Base-by-base conservation (phyloP, 2,888 invertebrate genomes). In the Carcina quercana region DNA sequence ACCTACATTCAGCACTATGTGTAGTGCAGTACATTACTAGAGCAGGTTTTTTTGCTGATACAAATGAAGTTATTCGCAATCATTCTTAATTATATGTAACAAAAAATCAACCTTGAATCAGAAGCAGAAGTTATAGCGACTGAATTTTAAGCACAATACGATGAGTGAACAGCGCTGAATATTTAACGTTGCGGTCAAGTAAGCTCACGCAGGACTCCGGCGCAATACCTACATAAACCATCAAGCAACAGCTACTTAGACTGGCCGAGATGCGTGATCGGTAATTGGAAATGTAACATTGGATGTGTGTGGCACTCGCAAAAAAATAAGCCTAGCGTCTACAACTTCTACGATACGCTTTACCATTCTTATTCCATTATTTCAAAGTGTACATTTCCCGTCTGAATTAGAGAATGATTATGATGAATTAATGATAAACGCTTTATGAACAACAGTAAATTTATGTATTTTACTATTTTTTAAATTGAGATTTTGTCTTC, bases 81-180 rank as follows among this genome's bases (percentile, higher is more conserved):
- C n/a, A n/a, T n/a, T n/a, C n/a, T n/a, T n/a, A n/a, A 65, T 67
- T 62, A 63, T 51, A 45, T 38, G 38, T 40, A 45, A 50, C 50
- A 75, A 73, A 70, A 72, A 70, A 67, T 53, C 57, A 71, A 69
- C 73, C 73, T 75, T 75, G 73, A 68, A 68, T 65, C 60, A 55
- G 58, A 59, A 50, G 59, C 58, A 58, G 64, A 52, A 68, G 66
- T 59, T 59, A 72, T 62, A 61, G 66, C 66, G 68, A 70, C 76
- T 72, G 69, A 67, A 75, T 71, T 71, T 69, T 65, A 68, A 74
- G n/a, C 65, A 59, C 52, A 60, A 49, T 44, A 55, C 60, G 53
- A 68, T 60, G 60, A 62, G 61, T 66, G 62, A 71, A 59, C 60
- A 66, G 56, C 52, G 53, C 53, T 76, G 65, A 72, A 78, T 78